Evolutionary conservation across 92 coral and sea anemone genomes (phyloP), one percentile per base, ranked within the genome.

Genomic region (Micromussa lordhowensis): DNA sequence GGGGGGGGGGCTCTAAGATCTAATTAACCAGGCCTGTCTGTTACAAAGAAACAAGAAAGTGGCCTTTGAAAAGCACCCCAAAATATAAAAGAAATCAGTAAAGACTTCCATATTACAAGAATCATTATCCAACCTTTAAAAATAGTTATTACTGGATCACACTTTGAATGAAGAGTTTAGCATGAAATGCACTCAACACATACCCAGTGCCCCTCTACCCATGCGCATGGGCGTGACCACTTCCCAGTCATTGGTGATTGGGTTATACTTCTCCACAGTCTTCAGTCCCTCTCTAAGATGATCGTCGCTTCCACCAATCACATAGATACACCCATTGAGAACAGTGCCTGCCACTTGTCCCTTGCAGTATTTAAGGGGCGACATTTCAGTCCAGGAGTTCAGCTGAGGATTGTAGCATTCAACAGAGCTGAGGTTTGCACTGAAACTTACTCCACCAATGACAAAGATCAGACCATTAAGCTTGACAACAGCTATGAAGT

Each of bases 271-370:
- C 78, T 91, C 93, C 68, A 91, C 93, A n/a, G 88, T 81, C 88
- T 91, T 91, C 66, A 91, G 76, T 30, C 93, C 93, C 78, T 91
- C 84, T 35, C 93, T 85, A 12, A 85, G 86, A 13, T 16, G 64
- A 82, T 91, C 93, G 87, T 91, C 93, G 7, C 83, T 82, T 40
- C 93, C 93, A 19, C 93, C 91, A 36, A 87, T 70, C n/a, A 69
- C 91, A 83, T 91, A 91, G 31, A 91, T 75, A 77, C 88, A 87
- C 51, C 91, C 93, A 87, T 71, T 80, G 75, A 91, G 57, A 61
- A 91, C 91, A 91, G 91, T 78, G n/a, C 93, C 93, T 49, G 93
- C 78, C 29, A 91, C 85, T 57, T 91, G 93, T 4, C 93, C 93
- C 76, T 91, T 91, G 76, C 93, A 82, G 34, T 51, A 80, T 63